Evolutionary conservation across 1,140 invertebrate species (phyloP).

Genomic region (Drosophila sechellia): DNA sequence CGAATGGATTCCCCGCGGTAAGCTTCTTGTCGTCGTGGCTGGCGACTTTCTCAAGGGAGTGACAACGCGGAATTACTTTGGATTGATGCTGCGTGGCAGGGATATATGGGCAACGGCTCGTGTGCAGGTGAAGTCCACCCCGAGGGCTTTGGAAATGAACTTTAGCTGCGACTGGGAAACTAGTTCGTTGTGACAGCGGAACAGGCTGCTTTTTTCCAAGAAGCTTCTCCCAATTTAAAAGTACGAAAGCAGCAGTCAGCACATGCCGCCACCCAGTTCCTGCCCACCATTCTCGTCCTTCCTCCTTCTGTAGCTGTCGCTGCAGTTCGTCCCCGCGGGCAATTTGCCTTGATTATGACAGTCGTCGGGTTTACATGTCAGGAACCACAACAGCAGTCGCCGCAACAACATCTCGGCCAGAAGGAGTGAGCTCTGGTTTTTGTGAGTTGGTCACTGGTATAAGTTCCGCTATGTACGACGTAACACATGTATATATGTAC

Average conservation of each 20-base stretch:
- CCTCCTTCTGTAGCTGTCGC: background rate
- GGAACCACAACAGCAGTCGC: constrained; percentile 30
- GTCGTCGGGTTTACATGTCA: constrained; percentile 57
- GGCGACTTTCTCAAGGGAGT: background rate
- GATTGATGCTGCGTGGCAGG: background rate
- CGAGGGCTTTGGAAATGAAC: background rate
- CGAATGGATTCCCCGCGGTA: constrained; percentile 50
- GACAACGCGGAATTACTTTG: background rate
- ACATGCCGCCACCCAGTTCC: constrained; percentile 1
- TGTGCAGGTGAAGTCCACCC: background rate
- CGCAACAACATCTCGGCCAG: constrained; percentile 30
- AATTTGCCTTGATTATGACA: constrained; percentile 69
- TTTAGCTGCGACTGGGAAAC: background rate
- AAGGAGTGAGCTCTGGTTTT: constrained; percentile 24
- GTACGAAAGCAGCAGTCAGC: constrained; percentile 6
- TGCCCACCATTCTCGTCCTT: background rate
- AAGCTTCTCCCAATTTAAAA: constrained; percentile 7
- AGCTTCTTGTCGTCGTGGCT: constrained; percentile 13
- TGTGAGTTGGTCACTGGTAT: constrained; percentile 60
- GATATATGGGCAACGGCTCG: background rate
- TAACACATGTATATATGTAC: constrained; percentile 3
- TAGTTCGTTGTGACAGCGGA: background rate
- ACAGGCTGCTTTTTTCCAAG: background rate
- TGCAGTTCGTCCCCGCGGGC: constrained; percentile 43
- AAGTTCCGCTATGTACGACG: constrained; percentile 14